Evolutionary conservation across 2,797 vertebrate genomes (phyloP).

Genomic region (Macrochelys suwanniensis): DNA sequence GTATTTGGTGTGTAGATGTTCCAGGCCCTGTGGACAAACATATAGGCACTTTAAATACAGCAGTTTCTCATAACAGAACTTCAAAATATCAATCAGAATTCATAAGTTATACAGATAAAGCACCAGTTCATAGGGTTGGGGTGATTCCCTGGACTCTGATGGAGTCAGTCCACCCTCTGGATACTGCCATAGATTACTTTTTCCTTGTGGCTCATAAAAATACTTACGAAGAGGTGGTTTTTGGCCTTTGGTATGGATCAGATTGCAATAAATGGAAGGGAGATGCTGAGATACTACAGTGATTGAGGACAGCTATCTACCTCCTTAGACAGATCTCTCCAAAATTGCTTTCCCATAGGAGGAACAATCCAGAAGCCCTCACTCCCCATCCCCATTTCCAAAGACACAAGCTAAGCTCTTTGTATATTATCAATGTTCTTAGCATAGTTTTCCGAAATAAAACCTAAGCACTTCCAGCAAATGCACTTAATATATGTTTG

Average conservation of each 20-base stretch:
- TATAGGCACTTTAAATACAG: no score
- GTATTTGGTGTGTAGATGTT: no score
- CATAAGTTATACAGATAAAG: no score
- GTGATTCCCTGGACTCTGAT: background rate
- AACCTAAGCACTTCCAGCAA: no score
- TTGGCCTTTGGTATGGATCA: background rate
- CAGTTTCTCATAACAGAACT: no score
- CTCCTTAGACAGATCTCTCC: background rate
- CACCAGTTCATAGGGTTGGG: no score
- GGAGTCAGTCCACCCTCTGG: background rate
- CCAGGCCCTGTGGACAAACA: no score
- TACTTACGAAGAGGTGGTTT: accelerated
- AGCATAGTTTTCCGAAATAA: background rate
- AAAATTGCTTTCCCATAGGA: background rate
- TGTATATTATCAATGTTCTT: background rate
- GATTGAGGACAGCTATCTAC: background rate
- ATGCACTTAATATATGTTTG: background rate
- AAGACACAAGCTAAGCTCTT: background rate
- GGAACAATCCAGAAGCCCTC: background rate
- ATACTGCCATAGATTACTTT: background rate
- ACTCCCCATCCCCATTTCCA: background rate
- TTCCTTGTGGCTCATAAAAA: background rate
- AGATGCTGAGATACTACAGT: background rate
- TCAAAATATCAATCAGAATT: no score
- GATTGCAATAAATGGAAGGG: background rate